Evolutionary conservation across 2,888 invertebrate genomes (phyloP), one percentile per base, ranked within the genome.

Genomic region (Taenaris catops): DNA sequence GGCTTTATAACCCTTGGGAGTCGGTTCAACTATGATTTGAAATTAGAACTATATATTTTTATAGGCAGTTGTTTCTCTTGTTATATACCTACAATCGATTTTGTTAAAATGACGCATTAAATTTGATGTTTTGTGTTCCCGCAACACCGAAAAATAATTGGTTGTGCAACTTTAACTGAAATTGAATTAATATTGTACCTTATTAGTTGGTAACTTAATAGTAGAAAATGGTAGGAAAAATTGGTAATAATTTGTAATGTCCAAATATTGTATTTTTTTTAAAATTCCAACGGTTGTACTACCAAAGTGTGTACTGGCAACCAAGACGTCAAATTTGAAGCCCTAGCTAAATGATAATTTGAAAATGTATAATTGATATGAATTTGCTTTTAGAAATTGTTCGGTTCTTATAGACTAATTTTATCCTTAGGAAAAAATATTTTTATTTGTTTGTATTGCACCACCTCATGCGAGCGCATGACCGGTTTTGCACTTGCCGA

Each of bases 41-140:
- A 75, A 78, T 80, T 73, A 78, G 73, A 80, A 70, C 76, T 76
- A 79, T 81, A 83, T 84, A 83, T 84, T 81, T 83, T 83, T 79
- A 80, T 84, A 84, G 72, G 63, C 64, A 64, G 74, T 84, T 81
- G 63, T 81, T 83, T 78, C 66, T 72, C 53, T 73, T 79, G 83
- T 83, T 83, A 64, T 63, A 67, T 50, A 49, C 50, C 48, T 69
- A 72, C 65, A 71, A 78, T 74, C 71, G 66, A 71, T 80, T 83
- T 81, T 73, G 79, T 81, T 81, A 63, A 63, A 25, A 33, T 45
- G 28, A 14, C 31, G 45, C 40, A 39, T 17, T 16, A 14, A 39
- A 35, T 46, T 36, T 42, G 34, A 44, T 41, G 28, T 45, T 41
- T 40, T 26, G 34, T 25, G 34, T 32, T 8, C 25, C 5, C 2